Evolutionary conservation across 2,888 invertebrate genomes (phyloP), one percentile per base, ranked within the genome.

Genomic region (Eupithecia exiguata): DNA sequence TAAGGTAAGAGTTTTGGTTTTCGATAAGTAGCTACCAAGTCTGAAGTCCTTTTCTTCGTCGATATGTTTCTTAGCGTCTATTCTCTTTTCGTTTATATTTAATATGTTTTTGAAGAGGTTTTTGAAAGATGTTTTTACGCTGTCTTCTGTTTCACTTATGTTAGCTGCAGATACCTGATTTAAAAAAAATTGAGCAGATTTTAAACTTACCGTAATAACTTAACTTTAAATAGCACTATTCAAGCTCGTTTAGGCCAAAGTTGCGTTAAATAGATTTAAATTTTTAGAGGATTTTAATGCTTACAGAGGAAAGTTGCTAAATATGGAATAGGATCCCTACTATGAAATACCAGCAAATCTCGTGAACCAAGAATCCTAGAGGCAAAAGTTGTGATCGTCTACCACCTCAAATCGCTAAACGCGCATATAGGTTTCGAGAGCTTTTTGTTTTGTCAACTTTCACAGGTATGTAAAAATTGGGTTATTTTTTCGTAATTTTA

Each of bases 51-150:
- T 82, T 0, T 89, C 68, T 5, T 78, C 69, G 0, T 80, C 74
- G 0, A 87, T 70, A 43, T 80, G 85, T 10, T 83, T 84, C 35
- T 90, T 71, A 0, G 83, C 79, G 0, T 80, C 74, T 16, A 89
- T 68, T 43, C 88, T 80, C n/a, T 84, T 79, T 70, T 86, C 84
- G 63, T 89, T 90, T 0, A 85, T 70, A 10, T 79, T 79, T 1
- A 88, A 77, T 4, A 90, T 77, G 0, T 84, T 79, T 18, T 84
- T 80, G 1, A 89, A 80, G 4, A 89, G 18, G 65, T 69, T 66
- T 70, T 78, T 71, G 74, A 79, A 74, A 58, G 71, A 65, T n/a
- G 30, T 30, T 18, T 75, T 72, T 7, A 65, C 68, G 6, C 43
- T 10, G 0, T 69, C 70, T 36, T 35, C 69, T 35, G 16, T 25